phyloP scores from a whole-genome alignment of 2,797 vertebrate species.

The Numenius phaeopus region DNA sequence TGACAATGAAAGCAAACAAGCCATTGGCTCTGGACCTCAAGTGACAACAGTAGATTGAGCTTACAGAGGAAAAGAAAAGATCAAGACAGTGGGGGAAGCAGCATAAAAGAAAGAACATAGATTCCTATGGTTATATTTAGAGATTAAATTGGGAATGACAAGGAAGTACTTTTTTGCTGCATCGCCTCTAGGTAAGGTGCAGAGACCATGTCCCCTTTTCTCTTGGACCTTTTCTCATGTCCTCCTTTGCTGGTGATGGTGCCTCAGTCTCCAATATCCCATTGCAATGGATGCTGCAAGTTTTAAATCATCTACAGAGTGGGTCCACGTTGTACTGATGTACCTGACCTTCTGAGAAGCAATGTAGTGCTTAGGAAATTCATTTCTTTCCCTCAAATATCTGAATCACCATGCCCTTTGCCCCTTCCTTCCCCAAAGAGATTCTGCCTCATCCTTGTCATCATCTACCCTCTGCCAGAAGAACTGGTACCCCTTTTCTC shows the following conservation, averaged over 20 bases:
- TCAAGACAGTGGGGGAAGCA: not conserved
- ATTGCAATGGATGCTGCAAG: not conserved
- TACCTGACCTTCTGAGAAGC: not conserved
- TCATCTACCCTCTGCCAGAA: not conserved
- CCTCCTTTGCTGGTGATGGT: not conserved
- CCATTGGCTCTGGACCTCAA: slow-evolving; percentile 5
- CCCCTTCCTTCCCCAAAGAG: not conserved
- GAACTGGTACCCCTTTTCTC: not conserved
- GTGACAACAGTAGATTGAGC: not conserved
- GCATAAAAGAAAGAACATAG: not conserved
- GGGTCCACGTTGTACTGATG: not conserved
- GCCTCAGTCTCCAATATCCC: not conserved
- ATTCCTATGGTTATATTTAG: not conserved
- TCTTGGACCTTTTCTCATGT: not conserved
- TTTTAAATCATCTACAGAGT: not conserved
- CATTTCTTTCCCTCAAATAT: not conserved
- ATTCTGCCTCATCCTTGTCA: not conserved
- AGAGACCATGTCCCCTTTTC: not conserved
- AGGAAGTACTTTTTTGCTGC: not conserved
- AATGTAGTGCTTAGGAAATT: not conserved
- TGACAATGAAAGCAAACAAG: slow-evolving; percentile 60
- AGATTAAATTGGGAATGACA: not conserved
- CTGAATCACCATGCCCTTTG: not conserved
- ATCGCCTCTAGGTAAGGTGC: not conserved
- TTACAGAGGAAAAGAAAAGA: not conserved